Base-by-base conservation (phyloP, 2,113 vertebrate genomes). In the Vulpes vulpes region DNA sequence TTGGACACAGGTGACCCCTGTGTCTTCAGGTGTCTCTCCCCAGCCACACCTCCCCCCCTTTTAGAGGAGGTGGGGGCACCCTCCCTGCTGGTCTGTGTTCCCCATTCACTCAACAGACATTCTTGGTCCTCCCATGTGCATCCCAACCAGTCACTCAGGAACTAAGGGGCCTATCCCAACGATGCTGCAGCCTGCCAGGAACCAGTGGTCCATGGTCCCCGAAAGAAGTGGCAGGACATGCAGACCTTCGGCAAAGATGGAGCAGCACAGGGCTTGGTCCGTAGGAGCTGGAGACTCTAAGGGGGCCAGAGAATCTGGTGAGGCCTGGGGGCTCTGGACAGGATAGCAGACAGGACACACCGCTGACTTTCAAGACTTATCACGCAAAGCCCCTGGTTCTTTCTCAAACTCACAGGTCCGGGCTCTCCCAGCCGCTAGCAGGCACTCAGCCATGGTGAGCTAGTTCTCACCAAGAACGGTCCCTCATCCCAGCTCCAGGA, bases 181-280 rank as follows among this genome's bases (percentile, higher is more conserved):
- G 35, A 10, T 1, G 51, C 27, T 23, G 23, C 11, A 49, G 30
- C 16, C 51, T 38, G n/a, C 14, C 22, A 84, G 38, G 27, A n/a
- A 22, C 9, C 6, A 1, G 11, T 10, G 55, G 10, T 20, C 35
- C 7, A 0, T 0, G 8, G 14, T 2, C 30, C 51, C 55, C 59
- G 7, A 8, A 57, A 67, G 49, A 53, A 32, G 78, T 1, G 4
- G 30, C 6, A 30, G 25, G 22, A 60, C 11, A 0, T 30, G 23
- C 35, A 23, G 53, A 57, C 20, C 69, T 11, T 23, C 1, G 2
- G 49, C n/a, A 2, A 19, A 17, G 78, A 9, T 1, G 1, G n/a
- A 38, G 32, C 2, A 16, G 38, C 25, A 59, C 9, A 11, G 3
- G 8, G 7, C 22, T 22, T 35, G 6, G 38, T 14, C 32, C 0